phyloP scores from a whole-genome alignment of 2,113 vertebrate species.

The Microtus pennsylvanicus region DNA sequence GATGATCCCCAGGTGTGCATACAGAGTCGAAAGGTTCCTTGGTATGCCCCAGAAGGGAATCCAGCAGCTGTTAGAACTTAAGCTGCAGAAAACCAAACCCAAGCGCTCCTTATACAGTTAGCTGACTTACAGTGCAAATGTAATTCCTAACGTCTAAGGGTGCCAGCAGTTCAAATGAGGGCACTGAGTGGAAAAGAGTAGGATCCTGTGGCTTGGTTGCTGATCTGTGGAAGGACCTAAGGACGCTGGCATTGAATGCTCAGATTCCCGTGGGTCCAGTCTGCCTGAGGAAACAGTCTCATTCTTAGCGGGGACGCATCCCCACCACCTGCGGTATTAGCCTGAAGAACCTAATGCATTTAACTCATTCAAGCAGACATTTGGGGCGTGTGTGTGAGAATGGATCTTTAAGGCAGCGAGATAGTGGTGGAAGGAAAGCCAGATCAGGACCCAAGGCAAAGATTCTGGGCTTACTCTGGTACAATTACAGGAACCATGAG shows the following conservation, averaged over 20 bases:
- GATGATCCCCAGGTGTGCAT: not conserved
- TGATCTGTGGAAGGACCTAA: not conserved
- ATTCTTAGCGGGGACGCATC: not conserved
- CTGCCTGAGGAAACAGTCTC: not conserved
- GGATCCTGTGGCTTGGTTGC: not conserved
- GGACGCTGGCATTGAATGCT: not conserved
- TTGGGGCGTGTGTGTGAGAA: not conserved
- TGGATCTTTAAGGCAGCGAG: not conserved
- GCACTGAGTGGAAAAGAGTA: not conserved
- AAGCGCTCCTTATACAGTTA: not conserved
- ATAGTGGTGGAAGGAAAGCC: not conserved
- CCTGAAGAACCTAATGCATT: not conserved
- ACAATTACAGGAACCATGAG: not conserved
- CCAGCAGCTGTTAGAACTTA: not conserved
- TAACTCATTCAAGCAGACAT: not conserved
- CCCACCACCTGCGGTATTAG: not conserved
- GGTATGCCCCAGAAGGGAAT: not conserved
- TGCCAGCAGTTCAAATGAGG: not conserved
- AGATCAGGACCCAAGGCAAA: not conserved
- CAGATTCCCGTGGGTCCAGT: not conserved
- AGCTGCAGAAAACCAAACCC: not conserved
- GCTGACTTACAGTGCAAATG: not conserved
- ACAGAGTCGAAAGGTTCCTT: not conserved
- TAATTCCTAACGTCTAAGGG: not conserved
- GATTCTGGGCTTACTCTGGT: not conserved